Conservation (phyloP, 2,797 vertebrate genomes). For the Eleutherodactylus coqui region DNA sequence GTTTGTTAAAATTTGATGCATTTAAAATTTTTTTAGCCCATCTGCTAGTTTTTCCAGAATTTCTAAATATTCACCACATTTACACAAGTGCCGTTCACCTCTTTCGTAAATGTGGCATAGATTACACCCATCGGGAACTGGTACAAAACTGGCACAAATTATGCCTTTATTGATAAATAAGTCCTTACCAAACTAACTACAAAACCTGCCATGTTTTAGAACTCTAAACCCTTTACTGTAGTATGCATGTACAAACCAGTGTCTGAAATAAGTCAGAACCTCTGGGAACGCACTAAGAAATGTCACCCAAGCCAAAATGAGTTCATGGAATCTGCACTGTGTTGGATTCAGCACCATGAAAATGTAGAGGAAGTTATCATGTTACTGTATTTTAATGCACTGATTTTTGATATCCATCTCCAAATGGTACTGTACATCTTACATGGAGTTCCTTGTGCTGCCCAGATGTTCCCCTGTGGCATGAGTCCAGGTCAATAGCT, state of each 20-base stretch:
- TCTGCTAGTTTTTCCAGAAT: no score
- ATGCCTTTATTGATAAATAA: no score
- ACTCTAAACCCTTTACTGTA: background rate
- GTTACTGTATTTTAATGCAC: constrained; percentile 56
- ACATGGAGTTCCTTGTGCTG: constrained; percentile 49
- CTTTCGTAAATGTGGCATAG: no score
- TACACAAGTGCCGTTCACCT: no score
- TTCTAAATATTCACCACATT: no score
- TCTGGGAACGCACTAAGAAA: background rate
- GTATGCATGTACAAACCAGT: background rate
- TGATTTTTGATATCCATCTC: constrained; percentile 54
- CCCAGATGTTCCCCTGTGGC: constrained; percentile 60
- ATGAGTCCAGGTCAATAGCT: constrained; percentile 42
- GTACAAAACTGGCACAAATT: no score
- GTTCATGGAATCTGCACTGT: constrained; percentile 27
- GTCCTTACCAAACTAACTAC: no score
- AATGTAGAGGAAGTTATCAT: constrained; percentile 56
- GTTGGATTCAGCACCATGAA: constrained; percentile 45
- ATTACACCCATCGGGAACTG: no score
- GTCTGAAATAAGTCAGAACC: background rate
- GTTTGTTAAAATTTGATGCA: no score
- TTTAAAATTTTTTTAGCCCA: no score
- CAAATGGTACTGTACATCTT: constrained; percentile 37
- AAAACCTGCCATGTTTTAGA: background rate
- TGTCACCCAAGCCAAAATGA: constrained; percentile 15